phyloP scores from a whole-genome alignment of 1,140 invertebrate genomes.

The Brachionus asplanchnoidis region DNA sequence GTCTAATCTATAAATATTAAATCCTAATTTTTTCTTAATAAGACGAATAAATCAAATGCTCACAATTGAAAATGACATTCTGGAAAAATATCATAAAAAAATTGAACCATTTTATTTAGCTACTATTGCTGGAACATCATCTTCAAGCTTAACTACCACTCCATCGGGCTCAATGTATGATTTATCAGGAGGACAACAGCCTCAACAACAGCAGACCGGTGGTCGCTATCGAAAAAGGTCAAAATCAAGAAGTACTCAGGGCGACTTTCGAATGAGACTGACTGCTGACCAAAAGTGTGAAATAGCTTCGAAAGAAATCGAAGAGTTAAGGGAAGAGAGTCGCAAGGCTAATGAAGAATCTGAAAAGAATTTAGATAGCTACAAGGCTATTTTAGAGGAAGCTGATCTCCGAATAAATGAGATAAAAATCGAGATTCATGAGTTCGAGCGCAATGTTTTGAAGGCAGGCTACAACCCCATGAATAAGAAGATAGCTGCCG shows the following conservation, averaged over 20 bases:
- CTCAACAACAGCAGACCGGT: constrained; percentile 20
- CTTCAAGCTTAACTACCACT: constrained; percentile 34
- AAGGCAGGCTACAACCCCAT: constrained; percentile 51
- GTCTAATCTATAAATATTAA: too few relatives aligned
- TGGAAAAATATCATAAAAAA: constrained; percentile 55
- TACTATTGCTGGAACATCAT: not conserved
- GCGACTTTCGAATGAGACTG: constrained; percentile 51
- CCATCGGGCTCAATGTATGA: constrained; percentile 46
- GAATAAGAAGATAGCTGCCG: constrained; percentile 53
- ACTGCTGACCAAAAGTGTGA: constrained; percentile 57
- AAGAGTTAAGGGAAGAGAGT: constrained; percentile 54
- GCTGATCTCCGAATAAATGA: constrained; percentile 53
- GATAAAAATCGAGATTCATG: constrained; percentile 55
- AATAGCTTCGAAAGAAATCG: constrained; percentile 50
- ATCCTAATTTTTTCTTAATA: not conserved
- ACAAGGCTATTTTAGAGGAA: constrained; percentile 55
- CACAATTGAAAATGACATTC: constrained; percentile 54
- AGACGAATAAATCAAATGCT: constrained; percentile 55
- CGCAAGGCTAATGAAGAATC: constrained; percentile 52
- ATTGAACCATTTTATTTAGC: constrained; percentile 50
- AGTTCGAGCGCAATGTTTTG: constrained; percentile 56
- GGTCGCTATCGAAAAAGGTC: constrained; percentile 50
- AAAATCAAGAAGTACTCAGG: constrained; percentile 50
- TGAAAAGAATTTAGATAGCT: constrained; percentile 55
- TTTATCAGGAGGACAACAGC: constrained; percentile 11